Percentiles rank a stretch among this genome's conserved stretches.
phyloP scores from a whole-genome alignment of 2,888 invertebrate species.

The Xestia c-nigrum region DNA sequence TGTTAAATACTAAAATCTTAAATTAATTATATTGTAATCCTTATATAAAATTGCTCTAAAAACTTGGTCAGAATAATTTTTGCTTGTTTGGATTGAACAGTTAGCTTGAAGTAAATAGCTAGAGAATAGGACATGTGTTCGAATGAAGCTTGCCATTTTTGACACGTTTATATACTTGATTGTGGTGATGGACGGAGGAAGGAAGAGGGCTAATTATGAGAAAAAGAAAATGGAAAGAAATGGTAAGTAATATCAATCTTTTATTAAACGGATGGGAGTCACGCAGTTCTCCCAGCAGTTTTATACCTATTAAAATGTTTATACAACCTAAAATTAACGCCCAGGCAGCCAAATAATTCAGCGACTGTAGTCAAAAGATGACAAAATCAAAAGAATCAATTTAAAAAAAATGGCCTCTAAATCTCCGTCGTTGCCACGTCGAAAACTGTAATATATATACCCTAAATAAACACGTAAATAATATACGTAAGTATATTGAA shows the following conservation, averaged over 20 bases:
- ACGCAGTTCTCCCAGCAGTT: neutral
- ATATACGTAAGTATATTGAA: constrained; percentile 50
- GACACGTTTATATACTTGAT: constrained; percentile 64
- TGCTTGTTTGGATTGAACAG: constrained; percentile 55
- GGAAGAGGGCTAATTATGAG: neutral
- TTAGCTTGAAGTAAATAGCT: constrained; percentile 56
- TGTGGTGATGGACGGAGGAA: constrained; percentile 39
- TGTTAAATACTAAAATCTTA: constrained; percentile 47
- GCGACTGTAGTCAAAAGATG: constrained; percentile 2
- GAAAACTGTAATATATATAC: constrained; percentile 36
- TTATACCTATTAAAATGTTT: constrained; percentile 36
- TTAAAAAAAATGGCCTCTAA: neutral
- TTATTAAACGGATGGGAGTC: neutral
- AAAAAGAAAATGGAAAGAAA: neutral
- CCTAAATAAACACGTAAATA: constrained; percentile 41
- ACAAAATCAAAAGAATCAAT: neutral
- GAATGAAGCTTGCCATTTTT: constrained; percentile 66
- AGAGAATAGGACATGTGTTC: constrained; percentile 62
- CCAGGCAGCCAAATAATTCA: constrained; percentile 4
- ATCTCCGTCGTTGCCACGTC: constrained; percentile 50
- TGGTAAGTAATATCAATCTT: neutral
- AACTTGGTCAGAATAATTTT: constrained; percentile 63
- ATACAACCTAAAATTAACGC: constrained; percentile 11
- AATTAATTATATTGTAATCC: constrained; percentile 43
- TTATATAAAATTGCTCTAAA: constrained; percentile 41